Base-by-base conservation (phyloP, 2,113 vertebrate species). In the Spermophilus dauricus region DNA sequence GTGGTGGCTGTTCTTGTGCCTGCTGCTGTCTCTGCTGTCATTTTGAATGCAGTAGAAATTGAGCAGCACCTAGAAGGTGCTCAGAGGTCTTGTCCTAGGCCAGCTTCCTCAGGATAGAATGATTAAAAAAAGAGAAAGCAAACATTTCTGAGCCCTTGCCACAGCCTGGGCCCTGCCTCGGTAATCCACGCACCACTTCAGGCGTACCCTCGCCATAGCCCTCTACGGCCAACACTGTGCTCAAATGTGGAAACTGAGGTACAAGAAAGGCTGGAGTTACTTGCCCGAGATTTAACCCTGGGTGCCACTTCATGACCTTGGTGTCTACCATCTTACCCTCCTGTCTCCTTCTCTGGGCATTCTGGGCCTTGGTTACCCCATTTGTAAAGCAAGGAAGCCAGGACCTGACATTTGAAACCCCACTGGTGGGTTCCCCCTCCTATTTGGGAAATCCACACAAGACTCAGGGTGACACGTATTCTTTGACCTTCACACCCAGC, bases 401-500 rank as follows among this genome's bases (percentile, higher is more conserved):
- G 70, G 34, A 18, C 32, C 58, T 30, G 37, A 18, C 91, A 14
- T 11, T 4, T 0, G 67, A 77, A 51, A 39, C 78, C 75, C 26
- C 2, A 32, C 1, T 3, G 0, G 34, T 70, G 20, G 56, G 9
- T 8, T 67, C 8, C 0, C n/a, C 0, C 13, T 6, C 28, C 65
- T 82, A 17, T 12, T 22, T 1, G 45, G 69, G 7, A 17, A 10
- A 70, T 53, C 86, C 77, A 0, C 22, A n/a, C 53, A 0, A 30
- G 42, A 0, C 0, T n/a, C 5, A 24, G 2, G 12, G 39, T 97
- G 70, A 95, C 69, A 3, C 4, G 0, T 0, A 0, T 5, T 51
- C 63, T 95, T 58, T 0, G 0, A 37, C 34, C 51, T 73, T 42
- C 30, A 42, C 77, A 63, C 76, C 48, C 32, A 99, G 99, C 99